Evolutionary conservation across 2,888 invertebrate species (phyloP), one percentile per base, ranked within the genome.

Genomic region (Sepioteuthis lessoniana): DNA sequence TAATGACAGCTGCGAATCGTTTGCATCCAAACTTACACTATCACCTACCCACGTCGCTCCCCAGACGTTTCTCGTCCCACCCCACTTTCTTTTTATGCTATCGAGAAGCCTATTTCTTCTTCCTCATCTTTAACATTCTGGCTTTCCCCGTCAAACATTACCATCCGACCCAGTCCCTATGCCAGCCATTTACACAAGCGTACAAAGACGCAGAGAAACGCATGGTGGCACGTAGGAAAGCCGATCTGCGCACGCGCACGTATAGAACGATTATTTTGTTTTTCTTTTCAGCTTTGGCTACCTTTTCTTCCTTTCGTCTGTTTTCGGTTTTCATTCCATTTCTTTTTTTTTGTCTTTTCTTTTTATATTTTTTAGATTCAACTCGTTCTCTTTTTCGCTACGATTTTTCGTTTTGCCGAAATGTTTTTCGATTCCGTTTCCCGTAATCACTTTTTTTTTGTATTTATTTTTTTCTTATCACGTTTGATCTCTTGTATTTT

Each of bases 1-100:
- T 76, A 76, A 76, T 76, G 76, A 76, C 76, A 76, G 76, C 76
- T 76, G 76, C n/a, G 76, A 76, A 76, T 76, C n/a, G 76, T 76
- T 76, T 76, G 76, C 76, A 76, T 76, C 76, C n/a, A 76, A 76
- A 76, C n/a, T n/a, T 8, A 76, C 76, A n/a, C 76, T 76, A 31
- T n/a, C 76, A n/a, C 31, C 76, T n/a, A 1, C 31, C 31, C 31
- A 8, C 76, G n/a, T 8, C 28, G 13, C n/a, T 76, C n/a, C 76
- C n/a, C n/a, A 76, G 76, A 76, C 76, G 76, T 35, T 76, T 76
- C 25, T 76, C 76, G n/a, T 76, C 76, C 76, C 76, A 76, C n/a
- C 76, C n/a, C n/a, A n/a, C n/a, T 10, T 35, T 76, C 7, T 42
- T 42, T 42, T 42, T 10, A 16, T n/a, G 76, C n/a, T 76, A 76